Conservation (phyloP, 2,797 vertebrate species). For the Zenarchopterus dispar region DNA sequence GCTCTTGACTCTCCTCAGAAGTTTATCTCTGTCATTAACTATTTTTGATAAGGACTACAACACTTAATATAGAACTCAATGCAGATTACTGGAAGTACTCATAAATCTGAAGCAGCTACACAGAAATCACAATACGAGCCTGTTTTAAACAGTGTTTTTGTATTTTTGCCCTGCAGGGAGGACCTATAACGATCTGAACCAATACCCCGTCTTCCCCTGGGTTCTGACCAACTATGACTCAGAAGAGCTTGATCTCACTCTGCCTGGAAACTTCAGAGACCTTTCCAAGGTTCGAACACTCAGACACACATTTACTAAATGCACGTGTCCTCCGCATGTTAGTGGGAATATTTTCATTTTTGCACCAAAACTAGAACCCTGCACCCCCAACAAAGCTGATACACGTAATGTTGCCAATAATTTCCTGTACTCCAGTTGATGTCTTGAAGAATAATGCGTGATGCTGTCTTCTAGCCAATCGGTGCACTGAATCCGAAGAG, state of each 20-base stretch:
- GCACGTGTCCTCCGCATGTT: not conserved
- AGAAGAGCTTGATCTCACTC: conserved; percentile 95
- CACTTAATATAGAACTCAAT: no score
- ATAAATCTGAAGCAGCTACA: no score
- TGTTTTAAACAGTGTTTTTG: not conserved
- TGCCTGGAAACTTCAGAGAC: conserved; percentile 98
- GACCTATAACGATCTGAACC: conserved; percentile 97
- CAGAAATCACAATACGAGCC: not conserved
- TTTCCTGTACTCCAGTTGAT: no score
- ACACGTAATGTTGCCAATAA: no score
- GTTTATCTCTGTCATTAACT: not conserved
- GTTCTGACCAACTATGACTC: conserved; percentile 98
- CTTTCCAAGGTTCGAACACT: conserved; percentile 90
- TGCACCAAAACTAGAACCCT: no score
- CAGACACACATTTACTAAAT: no score
- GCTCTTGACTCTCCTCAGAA: conserved; percentile 4
- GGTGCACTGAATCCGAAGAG: conserved; percentile 98
- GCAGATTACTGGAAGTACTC: no score
- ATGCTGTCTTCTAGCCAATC: conserved; percentile 85
- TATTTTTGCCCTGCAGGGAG: conserved; percentile 81
- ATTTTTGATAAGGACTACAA: no score
- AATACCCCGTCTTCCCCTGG: conserved; percentile 98
- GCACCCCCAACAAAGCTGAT: no score
- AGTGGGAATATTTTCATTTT: not conserved
- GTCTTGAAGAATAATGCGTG: no score